These are phyloP conservation scores for Chymomyza amoena DNA, from an alignment of 2,888 invertebrate genomes.

Conservation along the genomic window DNA sequence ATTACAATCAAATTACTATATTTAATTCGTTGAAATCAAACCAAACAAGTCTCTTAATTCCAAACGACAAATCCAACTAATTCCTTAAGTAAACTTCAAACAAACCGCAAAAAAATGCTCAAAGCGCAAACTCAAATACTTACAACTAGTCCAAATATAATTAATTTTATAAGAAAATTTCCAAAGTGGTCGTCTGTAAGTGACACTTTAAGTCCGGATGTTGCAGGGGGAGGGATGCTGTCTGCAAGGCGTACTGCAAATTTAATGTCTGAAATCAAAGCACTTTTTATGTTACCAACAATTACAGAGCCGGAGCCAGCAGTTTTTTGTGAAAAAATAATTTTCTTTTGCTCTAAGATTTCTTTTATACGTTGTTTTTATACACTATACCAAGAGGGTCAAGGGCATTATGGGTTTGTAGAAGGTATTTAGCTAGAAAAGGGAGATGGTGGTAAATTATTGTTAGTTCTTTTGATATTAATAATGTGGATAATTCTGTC, in stretches of 20 bases:
- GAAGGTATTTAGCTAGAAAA: too few species aligned
- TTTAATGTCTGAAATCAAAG: slow-evolving; percentile 69
- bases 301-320: not conserved
- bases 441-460: too few species aligned
- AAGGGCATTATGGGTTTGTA: not conserved
- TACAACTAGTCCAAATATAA: not conserved
- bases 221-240: not conserved
- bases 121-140: not conserved
- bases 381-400: too few species aligned
- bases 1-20: not conserved
- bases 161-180: not conserved
- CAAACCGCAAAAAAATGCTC: not conserved
- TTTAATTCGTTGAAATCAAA: not conserved
- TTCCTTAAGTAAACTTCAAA: not conserved
- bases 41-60: not conserved
- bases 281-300: slow-evolving; percentile 35
- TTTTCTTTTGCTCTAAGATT: not conserved
- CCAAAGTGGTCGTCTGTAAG: not conserved
- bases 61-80: not conserved
- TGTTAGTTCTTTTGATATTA: too few species aligned
- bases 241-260: slow-evolving; percentile 30
- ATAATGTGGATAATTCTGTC: too few species aligned
- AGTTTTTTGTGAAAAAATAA: not conserved
- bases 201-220: not conserved
- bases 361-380: not conserved